Conservation (phyloP, 2,113 vertebrate genomes). For the Camarhynchus parvulus region DNA sequence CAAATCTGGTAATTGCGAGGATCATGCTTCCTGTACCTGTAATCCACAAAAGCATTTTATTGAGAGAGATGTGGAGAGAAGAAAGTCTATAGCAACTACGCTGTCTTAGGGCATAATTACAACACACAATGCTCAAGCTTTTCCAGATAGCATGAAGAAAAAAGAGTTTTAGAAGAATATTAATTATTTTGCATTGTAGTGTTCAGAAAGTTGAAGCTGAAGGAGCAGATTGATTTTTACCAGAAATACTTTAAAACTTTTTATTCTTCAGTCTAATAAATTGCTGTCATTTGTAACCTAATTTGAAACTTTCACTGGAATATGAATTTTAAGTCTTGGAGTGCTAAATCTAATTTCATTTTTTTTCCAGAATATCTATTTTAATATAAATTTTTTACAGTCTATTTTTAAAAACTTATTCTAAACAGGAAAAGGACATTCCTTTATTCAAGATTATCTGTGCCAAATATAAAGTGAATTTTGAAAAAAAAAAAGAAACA, state of each 20-base stretch:
- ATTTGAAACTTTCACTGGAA: neutral
- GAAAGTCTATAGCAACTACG: neutral
- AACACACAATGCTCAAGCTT: neutral
- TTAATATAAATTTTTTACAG: neutral
- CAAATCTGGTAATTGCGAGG: neutral
- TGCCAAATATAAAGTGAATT: neutral
- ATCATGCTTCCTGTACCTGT: neutral
- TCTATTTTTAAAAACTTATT: neutral
- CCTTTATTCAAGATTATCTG: neutral
- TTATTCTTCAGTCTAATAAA: neutral
- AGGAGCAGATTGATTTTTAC: neutral
- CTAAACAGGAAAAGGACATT: neutral
- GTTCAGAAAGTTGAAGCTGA: neutral
- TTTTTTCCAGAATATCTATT: neutral
- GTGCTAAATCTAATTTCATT: neutral
- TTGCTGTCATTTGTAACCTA: neutral
- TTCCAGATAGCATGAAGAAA: neutral
- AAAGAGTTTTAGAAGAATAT: neutral
- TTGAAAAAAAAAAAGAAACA: neutral
- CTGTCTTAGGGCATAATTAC: neutral
- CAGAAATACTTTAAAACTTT: neutral
- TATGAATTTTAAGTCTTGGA: neutral
- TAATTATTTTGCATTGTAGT: neutral
- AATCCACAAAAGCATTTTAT: neutral
- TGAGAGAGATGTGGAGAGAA: neutral